A percentile compares a stretch with the other conserved stretches of the same genome.
Conservation (phyloP, 2,888 invertebrate species). For the Phalera bucephala region DNA sequence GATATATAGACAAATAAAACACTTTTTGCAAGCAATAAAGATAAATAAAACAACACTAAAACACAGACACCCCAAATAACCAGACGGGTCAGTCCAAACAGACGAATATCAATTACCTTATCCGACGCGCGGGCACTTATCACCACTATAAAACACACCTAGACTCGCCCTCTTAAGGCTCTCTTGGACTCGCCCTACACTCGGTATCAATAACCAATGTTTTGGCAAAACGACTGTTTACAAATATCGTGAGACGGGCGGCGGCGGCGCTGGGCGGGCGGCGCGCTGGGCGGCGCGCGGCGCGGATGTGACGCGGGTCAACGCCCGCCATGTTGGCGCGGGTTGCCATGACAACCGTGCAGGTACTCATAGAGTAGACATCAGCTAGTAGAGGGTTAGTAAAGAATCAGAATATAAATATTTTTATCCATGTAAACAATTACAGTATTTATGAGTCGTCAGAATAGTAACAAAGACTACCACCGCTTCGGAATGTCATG, state of each 20-base stretch:
- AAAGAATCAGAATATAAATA: too few species aligned
- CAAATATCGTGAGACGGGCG: too few species aligned
- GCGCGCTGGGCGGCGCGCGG: constrained; percentile 51
- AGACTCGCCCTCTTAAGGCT: constrained; percentile 8
- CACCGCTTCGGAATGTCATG: too few species aligned
- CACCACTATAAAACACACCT: constrained; percentile 4
- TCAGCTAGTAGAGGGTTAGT: too few species aligned
- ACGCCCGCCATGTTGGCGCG: constrained; percentile 47
- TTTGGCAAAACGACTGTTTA: constrained; percentile 41
- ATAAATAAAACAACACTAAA: too few species aligned
- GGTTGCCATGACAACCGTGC: constrained; percentile 54
- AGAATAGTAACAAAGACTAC: too few species aligned
- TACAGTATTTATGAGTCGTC: too few species aligned
- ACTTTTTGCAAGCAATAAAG: too few species aligned
- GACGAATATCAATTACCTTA: constrained; percentile 5
- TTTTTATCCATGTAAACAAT: too few species aligned
- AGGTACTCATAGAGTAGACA: constrained; percentile 35
- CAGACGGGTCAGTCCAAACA: constrained; percentile 4
- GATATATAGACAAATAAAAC: too few species aligned
- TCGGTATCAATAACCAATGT: constrained; percentile 10
- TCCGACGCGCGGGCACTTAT: not conserved
- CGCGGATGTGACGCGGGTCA: constrained; percentile 43
- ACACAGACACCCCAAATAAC: not conserved
- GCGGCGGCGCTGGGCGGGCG: constrained; percentile 41
- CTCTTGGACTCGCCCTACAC: constrained; percentile 13